Percentiles rank a stretch among this genome's conserved stretches.
phyloP scores from a whole-genome alignment of 2,797 vertebrate genomes.

The Smutsia gigantea region DNA sequence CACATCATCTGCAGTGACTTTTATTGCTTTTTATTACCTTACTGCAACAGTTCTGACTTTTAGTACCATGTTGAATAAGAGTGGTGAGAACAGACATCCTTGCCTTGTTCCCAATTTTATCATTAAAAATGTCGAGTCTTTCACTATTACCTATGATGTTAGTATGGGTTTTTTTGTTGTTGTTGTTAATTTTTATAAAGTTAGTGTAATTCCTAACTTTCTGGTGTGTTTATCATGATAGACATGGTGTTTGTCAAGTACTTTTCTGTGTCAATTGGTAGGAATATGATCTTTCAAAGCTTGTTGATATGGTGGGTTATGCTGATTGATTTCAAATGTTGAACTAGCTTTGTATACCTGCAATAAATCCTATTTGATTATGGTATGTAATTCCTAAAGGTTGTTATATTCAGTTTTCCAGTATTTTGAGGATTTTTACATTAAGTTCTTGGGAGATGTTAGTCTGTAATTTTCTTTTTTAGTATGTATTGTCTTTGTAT shows the following conservation, averaged over 20 bases:
- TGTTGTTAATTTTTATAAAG: neutral
- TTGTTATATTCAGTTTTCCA: neutral
- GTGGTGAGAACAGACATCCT: neutral
- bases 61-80: neutral
- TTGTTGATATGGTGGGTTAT: neutral
- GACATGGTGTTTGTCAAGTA: neutral
- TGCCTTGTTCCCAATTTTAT: neutral
- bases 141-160: neutral
- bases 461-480: neutral
- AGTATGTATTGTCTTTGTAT: neutral
- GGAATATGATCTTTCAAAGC: neutral
- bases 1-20: neutral
- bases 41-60: neutral
- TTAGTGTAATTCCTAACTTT: neutral
- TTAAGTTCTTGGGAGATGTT: neutral
- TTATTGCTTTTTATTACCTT: neutral
- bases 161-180: neutral
- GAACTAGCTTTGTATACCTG: neutral
- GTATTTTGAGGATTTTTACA: neutral
- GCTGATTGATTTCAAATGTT: slow-evolving; percentile 23
- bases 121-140: neutral
- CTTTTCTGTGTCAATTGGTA: neutral
- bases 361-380: neutral
- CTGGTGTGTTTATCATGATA: neutral
- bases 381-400: neutral